Base-by-base conservation (phyloP, 1,140 invertebrate genomes). In the Sarcophaga peregrina region DNA sequence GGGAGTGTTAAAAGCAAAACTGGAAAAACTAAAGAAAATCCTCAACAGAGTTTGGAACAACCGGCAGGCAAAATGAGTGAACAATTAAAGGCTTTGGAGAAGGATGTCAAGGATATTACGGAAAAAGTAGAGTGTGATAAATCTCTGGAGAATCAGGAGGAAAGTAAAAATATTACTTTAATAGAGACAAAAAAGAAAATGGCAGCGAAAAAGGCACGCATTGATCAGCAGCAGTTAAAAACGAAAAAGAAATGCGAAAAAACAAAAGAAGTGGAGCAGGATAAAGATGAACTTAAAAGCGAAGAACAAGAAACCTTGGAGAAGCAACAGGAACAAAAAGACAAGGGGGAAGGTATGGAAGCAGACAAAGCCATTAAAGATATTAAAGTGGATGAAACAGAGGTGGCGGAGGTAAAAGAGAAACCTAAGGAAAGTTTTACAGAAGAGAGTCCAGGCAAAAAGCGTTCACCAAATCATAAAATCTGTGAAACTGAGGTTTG, bases 91-190 rank as follows among this genome's bases (percentile, higher is more conserved):
- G 10, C 13, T 0, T 0, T 10, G 47, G 68, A 73, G 81, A 68
- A 82, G 13, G 62, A 82, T 7, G 25, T 8, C 10, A 48, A 68
- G 8, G 48, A n/a, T 15, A 9, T 13, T 37, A 13, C 5, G 5
- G 25, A 45, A 8, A 10, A 83, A 15, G 82, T 62, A 81, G 75
- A 25, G 68, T 82, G 4, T 9, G 82, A 62, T 37, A 11, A 82
- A 82, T 47, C 13, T 46, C 8, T 45, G 2, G 78, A 81, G 37
- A 50, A 78, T 52, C 6, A 62, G 25, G 80, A 84, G 47, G 58
- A 68, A 45, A 82, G 68, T 68, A 17, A 13, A 52, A 17, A 9
- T 6, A 25, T 68, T 20, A 68, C 62, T 20, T 11, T 37, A 82
- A 73, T 48, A 37, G 20, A 48, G 25, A 50, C 46, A 47, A 73